These are phyloP conservation scores for Phataginus tricuspis DNA, from an alignment of 2,797 vertebrate species.

Conservation along the genomic window DNA sequence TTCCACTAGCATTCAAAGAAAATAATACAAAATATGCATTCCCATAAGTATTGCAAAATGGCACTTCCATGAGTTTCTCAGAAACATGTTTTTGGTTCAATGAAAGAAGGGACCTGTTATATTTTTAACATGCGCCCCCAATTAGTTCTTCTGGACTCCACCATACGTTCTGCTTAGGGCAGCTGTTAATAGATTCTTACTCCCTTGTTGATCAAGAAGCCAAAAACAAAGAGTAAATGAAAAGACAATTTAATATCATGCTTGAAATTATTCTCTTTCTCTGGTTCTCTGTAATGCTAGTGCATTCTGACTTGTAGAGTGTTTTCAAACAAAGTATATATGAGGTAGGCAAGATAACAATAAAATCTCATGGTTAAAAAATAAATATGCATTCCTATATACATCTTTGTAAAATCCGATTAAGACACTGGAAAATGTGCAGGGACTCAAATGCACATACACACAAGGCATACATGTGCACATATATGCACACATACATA, in stretches of 20 bases:
- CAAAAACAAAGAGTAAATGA: neutral
- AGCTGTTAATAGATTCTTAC: neutral
- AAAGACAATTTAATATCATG: neutral
- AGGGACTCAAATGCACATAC: neutral
- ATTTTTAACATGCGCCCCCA: neutral
- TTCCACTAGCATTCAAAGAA: neutral
- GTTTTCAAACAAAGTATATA: conserved; percentile 12
- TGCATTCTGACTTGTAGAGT: neutral
- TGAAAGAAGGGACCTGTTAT: neutral
- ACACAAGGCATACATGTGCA: neutral
- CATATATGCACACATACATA: neutral
- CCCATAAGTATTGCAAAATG: conserved; percentile 46
- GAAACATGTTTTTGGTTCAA: neutral
- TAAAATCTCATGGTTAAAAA: neutral
- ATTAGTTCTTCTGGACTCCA: neutral
- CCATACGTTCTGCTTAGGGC: neutral
- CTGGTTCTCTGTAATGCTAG: neutral
- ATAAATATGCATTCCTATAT: neutral
- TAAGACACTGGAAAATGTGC: neutral
- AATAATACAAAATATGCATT: conserved; percentile 11
- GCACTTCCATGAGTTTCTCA: neutral
- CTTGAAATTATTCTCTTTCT: conserved; percentile 23
- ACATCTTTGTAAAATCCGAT: neutral
- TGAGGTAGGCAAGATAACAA: neutral
- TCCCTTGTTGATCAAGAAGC: neutral